Evolutionary conservation across 2,888 invertebrate species (phyloP).

Genomic region (Pinctada fucata): DNA sequence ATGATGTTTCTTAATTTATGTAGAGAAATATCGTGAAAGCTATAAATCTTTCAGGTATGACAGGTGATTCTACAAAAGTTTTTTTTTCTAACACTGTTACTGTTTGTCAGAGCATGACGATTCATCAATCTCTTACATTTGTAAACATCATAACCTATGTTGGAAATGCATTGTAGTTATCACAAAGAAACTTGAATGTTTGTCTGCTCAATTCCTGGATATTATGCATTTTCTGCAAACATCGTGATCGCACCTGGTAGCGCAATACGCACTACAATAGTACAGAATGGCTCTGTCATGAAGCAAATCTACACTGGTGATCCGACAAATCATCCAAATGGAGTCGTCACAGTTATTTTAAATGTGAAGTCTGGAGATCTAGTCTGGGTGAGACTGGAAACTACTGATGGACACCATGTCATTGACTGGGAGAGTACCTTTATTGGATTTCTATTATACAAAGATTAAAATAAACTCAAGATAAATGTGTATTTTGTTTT

Average conservation of each 20-base stretch:
- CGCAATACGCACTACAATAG: not conserved
- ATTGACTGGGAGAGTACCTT: constrained; percentile 11
- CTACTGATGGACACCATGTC: constrained; percentile 2
- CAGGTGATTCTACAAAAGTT: too few relatives aligned
- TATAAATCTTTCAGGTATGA: too few relatives aligned
- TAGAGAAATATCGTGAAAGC: too few relatives aligned
- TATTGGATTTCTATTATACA: constrained; percentile 4
- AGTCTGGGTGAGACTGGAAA: constrained; percentile 3
- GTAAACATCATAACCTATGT: not conserved
- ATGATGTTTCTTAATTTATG: too few relatives aligned
- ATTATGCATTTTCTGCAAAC: too few relatives aligned
- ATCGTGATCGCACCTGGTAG: too few relatives aligned
- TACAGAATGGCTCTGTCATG: not conserved
- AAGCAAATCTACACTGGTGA: constrained; percentile 2
- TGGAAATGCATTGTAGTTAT: not conserved
- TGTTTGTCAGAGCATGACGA: too few relatives aligned
- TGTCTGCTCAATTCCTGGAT: too few relatives aligned
- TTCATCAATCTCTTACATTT: not conserved
- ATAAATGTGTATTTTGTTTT: too few relatives aligned
- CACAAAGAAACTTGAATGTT: not conserved
- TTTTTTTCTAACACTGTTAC: not conserved
- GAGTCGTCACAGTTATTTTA: not conserved
- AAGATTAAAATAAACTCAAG: too few relatives aligned
- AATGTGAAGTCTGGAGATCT: constrained; percentile 7
- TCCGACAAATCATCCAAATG: not conserved